A percentile compares a stretch with the other conserved stretches of the same genome.
Conservation (phyloP, 2,888 invertebrate genomes). For the Drosophila crucigera region DNA sequence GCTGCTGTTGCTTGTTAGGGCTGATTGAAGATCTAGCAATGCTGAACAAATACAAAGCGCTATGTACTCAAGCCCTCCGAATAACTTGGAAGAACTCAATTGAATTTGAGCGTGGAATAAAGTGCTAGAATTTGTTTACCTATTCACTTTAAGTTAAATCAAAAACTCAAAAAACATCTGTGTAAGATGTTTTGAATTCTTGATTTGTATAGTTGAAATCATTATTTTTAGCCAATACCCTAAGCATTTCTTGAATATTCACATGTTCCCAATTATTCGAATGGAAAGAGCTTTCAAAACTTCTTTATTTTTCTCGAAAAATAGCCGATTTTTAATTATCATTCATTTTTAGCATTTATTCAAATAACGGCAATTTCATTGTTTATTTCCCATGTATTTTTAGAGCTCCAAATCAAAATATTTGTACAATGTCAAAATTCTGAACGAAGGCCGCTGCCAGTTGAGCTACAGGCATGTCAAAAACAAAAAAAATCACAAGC, state of each 20-base stretch:
- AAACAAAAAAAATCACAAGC: conserved; percentile 18
- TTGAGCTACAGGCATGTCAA: conserved; percentile 26
- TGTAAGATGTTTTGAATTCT: neutral
- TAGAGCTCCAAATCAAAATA: conserved; percentile 52
- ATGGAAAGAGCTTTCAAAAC: neutral
- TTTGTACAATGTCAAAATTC: conserved; percentile 62
- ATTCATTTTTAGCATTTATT: conserved; percentile 3
- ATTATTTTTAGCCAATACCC: neutral
- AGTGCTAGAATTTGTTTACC: conserved; percentile 8
- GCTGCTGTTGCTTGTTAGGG: conserved; percentile 47
- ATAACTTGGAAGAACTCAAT: conserved; percentile 31
- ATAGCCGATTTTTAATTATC: conserved; percentile 3
- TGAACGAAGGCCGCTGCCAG: conserved; percentile 53
- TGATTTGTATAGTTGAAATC: neutral
- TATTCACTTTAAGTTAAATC: neutral
- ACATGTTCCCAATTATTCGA: neutral
- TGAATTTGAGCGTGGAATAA: neutral
- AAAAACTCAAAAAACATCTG: neutral
- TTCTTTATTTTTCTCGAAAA: neutral
- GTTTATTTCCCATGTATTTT: conserved; percentile 11
- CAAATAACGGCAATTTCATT: conserved; percentile 40
- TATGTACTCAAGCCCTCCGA: conserved; percentile 35
- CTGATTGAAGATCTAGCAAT: conserved; percentile 68
- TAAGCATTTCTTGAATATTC: neutral
- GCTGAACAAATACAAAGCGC: conserved; percentile 45